Conservation (phyloP, 2,113 vertebrate genomes). For the Spermophilus dauricus region DNA sequence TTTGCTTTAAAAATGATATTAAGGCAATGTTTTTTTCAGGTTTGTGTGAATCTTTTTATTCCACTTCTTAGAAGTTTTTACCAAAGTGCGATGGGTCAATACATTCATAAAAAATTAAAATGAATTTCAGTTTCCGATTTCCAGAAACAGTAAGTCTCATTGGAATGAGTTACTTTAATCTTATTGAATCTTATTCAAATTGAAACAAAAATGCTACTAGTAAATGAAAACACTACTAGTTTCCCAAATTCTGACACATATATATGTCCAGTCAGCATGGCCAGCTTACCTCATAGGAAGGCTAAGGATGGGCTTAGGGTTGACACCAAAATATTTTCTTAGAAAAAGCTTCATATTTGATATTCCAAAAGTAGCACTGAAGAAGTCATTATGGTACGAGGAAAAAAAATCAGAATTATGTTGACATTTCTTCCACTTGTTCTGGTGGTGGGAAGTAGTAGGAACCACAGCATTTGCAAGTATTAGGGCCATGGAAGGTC, state of each 20-base stretch:
- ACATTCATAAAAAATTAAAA: not conserved
- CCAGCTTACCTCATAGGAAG: not conserved
- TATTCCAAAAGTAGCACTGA: not conserved
- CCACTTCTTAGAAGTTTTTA: not conserved
- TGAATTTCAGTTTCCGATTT: not conserved
- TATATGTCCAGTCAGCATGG: accelerated
- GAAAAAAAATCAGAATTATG: not conserved
- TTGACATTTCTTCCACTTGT: not conserved
- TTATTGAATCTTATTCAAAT: not conserved
- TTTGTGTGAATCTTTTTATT: not conserved
- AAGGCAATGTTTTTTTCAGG: not conserved
- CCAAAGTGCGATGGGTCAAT: not conserved
- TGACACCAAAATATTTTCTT: not conserved
- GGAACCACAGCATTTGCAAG: not conserved
- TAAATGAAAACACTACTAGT: not conserved
- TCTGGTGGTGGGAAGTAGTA: not conserved
- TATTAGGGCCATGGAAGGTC: accelerated
- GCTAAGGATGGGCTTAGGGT: not conserved
- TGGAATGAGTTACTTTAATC: not conserved
- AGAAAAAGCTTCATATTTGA: not conserved
- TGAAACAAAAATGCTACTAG: not conserved
- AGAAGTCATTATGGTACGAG: not conserved
- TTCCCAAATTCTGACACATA: not conserved
- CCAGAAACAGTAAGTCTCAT: not conserved
- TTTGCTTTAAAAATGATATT: constrained; percentile 32